A percentile compares a stretch with the other conserved stretches of the same genome.
Conservation (phyloP, 2,888 invertebrate species). For the Drosophila buzzatii region DNA sequence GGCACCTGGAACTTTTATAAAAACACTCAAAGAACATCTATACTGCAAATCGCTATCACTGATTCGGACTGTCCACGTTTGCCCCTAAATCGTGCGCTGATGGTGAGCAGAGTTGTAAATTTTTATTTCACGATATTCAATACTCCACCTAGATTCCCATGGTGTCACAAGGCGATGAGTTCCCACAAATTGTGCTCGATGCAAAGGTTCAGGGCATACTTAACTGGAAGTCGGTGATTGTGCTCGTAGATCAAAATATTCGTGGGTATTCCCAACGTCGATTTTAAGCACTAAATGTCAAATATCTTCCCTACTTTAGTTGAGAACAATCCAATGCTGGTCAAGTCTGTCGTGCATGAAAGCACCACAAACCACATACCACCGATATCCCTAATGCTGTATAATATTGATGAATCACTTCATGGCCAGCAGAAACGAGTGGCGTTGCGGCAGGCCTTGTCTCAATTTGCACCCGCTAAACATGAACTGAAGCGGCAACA, state of each 20-base stretch:
- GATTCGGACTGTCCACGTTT: slow-evolving; percentile 92
- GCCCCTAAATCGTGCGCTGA: slow-evolving; percentile 89
- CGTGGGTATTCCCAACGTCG: slow-evolving; percentile 87
- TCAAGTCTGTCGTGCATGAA: slow-evolving; percentile 82
- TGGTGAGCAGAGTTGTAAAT: slow-evolving; percentile 82
- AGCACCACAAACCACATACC: slow-evolving; percentile 79
- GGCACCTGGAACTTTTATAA: slow-evolving; percentile 91
- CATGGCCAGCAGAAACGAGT: slow-evolving; percentile 77
- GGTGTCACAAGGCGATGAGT: slow-evolving; percentile 89
- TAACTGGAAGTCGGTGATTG: slow-evolving; percentile 90
- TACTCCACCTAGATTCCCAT: slow-evolving; percentile 86
- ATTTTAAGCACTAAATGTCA: background rate
- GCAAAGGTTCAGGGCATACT: slow-evolving; percentile 88
- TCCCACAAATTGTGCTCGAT: slow-evolving; percentile 92
- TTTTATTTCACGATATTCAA: too few relatives aligned
- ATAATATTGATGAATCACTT: slow-evolving; percentile 78
- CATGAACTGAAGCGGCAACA: slow-evolving; percentile 70
- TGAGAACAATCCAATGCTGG: slow-evolving; percentile 75
- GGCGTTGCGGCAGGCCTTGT: slow-evolving; percentile 69
- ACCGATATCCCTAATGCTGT: slow-evolving; percentile 82
- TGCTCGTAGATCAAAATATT: slow-evolving; percentile 91
- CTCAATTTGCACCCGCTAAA: slow-evolving; percentile 65
- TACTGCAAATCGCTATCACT: slow-evolving; percentile 91
- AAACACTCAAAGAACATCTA: slow-evolving; percentile 87
- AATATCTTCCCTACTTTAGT: slow-evolving; percentile 44